These are phyloP conservation scores for Euschistus heros DNA, from an alignment of 1,140 invertebrate species.

Conservation along the genomic window DNA sequence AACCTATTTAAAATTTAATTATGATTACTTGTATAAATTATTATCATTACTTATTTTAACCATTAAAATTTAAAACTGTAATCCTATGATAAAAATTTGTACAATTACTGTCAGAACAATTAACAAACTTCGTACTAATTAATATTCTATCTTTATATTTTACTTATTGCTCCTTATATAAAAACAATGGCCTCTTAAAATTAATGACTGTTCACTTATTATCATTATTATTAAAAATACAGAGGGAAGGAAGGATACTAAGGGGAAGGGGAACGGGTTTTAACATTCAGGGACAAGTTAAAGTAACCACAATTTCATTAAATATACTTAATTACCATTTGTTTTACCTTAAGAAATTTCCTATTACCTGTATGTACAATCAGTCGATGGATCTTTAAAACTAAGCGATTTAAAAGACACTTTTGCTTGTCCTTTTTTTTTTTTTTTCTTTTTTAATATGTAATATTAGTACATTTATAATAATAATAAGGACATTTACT, in stretches of 20 bases:
- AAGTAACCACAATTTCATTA: conserved; percentile 31
- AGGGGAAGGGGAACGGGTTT: conserved; percentile 25
- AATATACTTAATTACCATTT: conserved; percentile 29
- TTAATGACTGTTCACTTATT: conserved; percentile 31
- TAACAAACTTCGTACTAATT: conserved; percentile 29
- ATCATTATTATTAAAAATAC: conserved; percentile 28
- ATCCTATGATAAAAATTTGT: conserved; percentile 30
- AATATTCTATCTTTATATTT: conserved; percentile 27
- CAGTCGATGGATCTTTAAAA: conserved; percentile 31
- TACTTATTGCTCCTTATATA: conserved; percentile 31
- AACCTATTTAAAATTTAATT: conserved; percentile 30
- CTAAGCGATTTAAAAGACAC: conserved; percentile 31
- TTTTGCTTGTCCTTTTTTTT: conserved; percentile 29
- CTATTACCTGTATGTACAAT: conserved; percentile 34
- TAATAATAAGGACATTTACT: conserved; percentile 28
- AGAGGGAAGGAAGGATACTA: conserved; percentile 26
- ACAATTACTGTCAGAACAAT: conserved; percentile 29
- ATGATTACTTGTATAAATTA: conserved; percentile 28
- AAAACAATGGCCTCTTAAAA: conserved; percentile 32
- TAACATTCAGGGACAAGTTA: conserved; percentile 32
- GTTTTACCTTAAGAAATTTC: conserved; percentile 31
- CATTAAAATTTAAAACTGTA: conserved; percentile 29
- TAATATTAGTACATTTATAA: conserved; percentile 27
- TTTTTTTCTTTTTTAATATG: conserved; percentile 25
- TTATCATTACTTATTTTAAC: conserved; percentile 24